Conservation (phyloP, 1,140 invertebrate species). For the Eubasilissa regina region DNA sequence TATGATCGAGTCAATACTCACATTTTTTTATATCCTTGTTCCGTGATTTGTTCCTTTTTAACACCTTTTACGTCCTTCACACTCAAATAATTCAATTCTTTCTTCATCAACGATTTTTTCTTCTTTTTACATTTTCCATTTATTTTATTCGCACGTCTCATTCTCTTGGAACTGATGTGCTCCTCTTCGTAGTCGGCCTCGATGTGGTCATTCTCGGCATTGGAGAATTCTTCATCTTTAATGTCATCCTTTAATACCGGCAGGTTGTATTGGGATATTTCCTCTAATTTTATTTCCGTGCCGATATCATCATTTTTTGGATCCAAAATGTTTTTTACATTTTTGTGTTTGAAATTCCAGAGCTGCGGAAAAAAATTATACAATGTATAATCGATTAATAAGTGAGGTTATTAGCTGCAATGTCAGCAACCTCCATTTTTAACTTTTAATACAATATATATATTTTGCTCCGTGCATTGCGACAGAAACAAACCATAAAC, state of each 20-base stretch:
- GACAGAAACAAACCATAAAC: no score
- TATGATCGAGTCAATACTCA: background rate
- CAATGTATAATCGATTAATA: no score
- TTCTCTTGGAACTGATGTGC: no score
- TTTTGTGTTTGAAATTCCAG: no score
- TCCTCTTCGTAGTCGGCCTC: background rate
- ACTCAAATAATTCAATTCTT: background rate
- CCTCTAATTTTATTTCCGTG: background rate
- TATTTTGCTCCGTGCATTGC: no score
- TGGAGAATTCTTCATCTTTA: background rate
- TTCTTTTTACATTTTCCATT: background rate
- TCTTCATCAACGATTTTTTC: background rate
- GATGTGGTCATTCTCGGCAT: background rate
- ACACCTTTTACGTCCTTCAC: no score
- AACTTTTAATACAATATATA: no score
- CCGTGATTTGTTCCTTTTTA: background rate
- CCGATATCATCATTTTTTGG: background rate
- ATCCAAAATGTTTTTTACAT: background rate
- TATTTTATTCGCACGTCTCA: background rate
- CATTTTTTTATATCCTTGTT: conserved; percentile 7
- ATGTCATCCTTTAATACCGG: background rate
- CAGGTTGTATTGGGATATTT: background rate
- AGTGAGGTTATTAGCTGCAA: no score
- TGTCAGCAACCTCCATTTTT: no score
- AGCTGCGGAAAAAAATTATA: no score